Evolutionary conservation across 2,113 vertebrate species (phyloP).

Genomic region (Cacatua alba): DNA sequence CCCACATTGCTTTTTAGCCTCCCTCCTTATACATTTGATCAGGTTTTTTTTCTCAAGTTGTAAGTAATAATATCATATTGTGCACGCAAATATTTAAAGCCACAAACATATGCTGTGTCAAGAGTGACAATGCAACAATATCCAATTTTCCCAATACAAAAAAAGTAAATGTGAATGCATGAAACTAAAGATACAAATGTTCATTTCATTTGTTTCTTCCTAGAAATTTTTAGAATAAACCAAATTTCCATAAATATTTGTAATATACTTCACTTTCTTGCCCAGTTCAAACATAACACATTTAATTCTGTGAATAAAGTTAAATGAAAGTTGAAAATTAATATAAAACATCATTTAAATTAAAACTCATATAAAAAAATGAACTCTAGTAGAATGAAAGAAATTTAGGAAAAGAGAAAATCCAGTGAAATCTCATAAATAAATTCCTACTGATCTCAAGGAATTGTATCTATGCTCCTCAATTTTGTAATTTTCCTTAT

Average conservation of each 20-base stretch:
- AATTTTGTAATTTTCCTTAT: background rate
- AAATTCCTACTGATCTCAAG: background rate
- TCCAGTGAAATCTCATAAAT: background rate
- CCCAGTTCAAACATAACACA: background rate
- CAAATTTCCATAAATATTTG: background rate
- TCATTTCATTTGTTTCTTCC: background rate
- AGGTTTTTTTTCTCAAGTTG: background rate
- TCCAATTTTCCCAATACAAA: background rate
- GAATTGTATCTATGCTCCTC: background rate
- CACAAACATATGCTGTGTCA: background rate
- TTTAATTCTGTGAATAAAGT: background rate
- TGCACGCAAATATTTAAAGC: background rate
- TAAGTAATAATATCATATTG: background rate
- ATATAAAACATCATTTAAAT: background rate
- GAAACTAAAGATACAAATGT: background rate
- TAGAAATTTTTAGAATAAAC: background rate
- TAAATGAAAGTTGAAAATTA: background rate
- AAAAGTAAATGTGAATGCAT: background rate
- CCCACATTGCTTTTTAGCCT: background rate
- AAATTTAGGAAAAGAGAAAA: background rate
- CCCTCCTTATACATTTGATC: background rate
- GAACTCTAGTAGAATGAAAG: background rate
- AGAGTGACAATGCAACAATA: background rate
- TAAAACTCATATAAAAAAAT: background rate
- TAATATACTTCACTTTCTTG: background rate